Evolutionary conservation across 2,797 vertebrate genomes (phyloP).

Genomic region (Apogon talboti): DNA sequence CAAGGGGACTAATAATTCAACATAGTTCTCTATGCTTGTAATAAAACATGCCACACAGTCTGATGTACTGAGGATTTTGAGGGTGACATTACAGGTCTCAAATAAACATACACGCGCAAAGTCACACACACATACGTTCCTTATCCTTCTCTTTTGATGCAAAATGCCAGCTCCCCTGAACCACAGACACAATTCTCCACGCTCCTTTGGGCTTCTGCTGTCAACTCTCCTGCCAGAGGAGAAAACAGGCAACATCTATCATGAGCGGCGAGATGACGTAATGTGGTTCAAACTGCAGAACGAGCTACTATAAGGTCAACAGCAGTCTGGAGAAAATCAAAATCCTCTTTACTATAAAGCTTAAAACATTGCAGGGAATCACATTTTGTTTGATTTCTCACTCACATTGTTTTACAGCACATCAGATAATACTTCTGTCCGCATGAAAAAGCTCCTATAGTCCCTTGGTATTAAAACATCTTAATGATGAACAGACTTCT

Average conservation of each 20-base stretch:
- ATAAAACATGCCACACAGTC: constrained; percentile 43
- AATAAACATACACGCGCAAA: constrained; percentile 19
- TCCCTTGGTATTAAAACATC: constrained; percentile 8
- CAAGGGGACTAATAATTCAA: constrained; percentile 67
- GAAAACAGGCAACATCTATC: constrained; percentile 67
- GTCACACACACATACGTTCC: constrained; percentile 13
- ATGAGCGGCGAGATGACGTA: constrained; percentile 70
- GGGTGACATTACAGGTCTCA: constrained; percentile 57
- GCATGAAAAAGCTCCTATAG: constrained; percentile 2
- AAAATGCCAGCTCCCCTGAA: constrained; percentile 74
- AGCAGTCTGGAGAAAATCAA: constrained; percentile 21
- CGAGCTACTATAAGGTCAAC: constrained; percentile 42
- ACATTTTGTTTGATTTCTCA: not conserved
- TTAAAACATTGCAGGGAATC: not conserved
- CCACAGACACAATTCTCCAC: constrained; percentile 69
- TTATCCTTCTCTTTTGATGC: constrained; percentile 56
- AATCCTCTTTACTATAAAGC: constrained; percentile 12
- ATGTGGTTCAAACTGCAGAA: constrained; percentile 61
- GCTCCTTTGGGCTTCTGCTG: constrained; percentile 67
- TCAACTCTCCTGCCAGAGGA: constrained; percentile 64
- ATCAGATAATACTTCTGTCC: not conserved
- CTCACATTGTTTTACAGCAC: not conserved
- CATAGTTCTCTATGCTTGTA: constrained; percentile 45
- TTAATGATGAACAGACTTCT: constrained; percentile 1
- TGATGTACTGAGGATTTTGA: constrained; percentile 48